Evolutionary conservation across 2,113 vertebrate species (phyloP), one percentile per base, ranked within the genome.

Genomic region (Phoenicopterus ruber): DNA sequence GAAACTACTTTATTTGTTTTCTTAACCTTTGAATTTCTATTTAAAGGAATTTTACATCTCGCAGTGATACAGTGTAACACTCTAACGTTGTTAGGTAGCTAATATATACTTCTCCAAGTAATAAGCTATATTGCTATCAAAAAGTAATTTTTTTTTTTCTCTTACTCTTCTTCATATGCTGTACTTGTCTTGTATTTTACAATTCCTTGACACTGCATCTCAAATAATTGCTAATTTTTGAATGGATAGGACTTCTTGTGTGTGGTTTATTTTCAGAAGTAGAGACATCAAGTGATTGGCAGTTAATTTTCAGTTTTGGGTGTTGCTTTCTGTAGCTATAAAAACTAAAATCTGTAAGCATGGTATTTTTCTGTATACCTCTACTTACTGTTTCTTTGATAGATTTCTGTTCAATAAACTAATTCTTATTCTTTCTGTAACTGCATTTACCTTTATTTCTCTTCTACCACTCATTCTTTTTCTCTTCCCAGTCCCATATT

Each of bases 401-500:
- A 26, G 29, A n/a, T 73, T 79, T 57, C 38, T 81, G 7, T 49
- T 92, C 29, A n/a, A 12, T 82, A 46, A 74, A 34, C 44, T 73
- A 40, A 29, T 79, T 49, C 73, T 86, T 63, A 50, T 0, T 79
- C 55, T 76, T 88, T 93, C 66, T 95, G 7, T 65, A 65, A 65
- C 73, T 96, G 44, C 44, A 42, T 94, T 85, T 79, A 34, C 20
- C 36, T 87, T 82, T 85, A 77, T 91, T 91, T 95, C 54, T 70
- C 7, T 90, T 89, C 89, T 97, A 6, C 73, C 26, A 85, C 62
- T 94, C 73, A 79, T 57, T 94, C 91, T 97, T 69, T 95, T 97
- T 96, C 49, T 97, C 58, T 95, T 87, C 89, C 83, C 93, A 95
- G 94, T 94, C 84, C 63, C 58, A 21, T 96, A 96, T 82, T 95